Conservation (phyloP, 2,888 invertebrate genomes). For the Orthosia gothica region DNA sequence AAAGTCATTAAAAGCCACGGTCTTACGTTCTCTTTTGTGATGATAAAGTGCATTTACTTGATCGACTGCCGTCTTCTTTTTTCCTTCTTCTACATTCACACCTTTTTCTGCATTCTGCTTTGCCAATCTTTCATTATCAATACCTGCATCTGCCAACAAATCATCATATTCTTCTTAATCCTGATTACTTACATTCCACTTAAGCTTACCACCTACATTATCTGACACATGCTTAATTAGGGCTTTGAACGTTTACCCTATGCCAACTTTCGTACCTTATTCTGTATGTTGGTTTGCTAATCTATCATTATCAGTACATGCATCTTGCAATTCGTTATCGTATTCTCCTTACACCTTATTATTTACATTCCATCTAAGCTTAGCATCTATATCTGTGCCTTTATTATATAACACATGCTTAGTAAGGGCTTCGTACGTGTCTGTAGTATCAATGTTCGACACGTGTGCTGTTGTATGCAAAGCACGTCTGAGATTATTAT, state of each 20-base stretch:
- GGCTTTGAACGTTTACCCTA: too few relatives aligned
- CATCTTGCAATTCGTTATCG: neutral
- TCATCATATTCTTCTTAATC: slow-evolving; percentile 1
- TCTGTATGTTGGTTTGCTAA: neutral
- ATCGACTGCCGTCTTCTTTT: neutral
- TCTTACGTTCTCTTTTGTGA: too few relatives aligned
- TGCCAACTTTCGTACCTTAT: too few relatives aligned
- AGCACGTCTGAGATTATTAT: slow-evolving; percentile 44
- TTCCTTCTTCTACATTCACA: neutral
- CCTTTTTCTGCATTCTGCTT: neutral
- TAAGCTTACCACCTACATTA: slow-evolving; percentile 11
- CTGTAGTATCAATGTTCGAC: slow-evolving; percentile 33
- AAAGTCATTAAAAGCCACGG: too few relatives aligned
- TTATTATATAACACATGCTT: slow-evolving; percentile 20
- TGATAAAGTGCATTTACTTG: neutral
- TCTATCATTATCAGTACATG: neutral
- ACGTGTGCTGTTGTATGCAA: slow-evolving; percentile 54
- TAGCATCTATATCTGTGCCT: slow-evolving; percentile 1
- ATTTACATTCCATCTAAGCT: slow-evolving; percentile 1
- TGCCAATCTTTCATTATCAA: neutral
- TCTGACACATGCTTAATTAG: neutral
- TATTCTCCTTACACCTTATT: slow-evolving; percentile 4
- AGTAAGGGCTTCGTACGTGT: slow-evolving; percentile 55
- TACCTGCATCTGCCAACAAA: neutral
- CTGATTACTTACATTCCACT: slow-evolving; percentile 6